Evolutionary conservation across 2,888 invertebrate genomes (phyloP), one percentile per base, ranked within the genome.

Genomic region (Arctia plantaginis): DNA sequence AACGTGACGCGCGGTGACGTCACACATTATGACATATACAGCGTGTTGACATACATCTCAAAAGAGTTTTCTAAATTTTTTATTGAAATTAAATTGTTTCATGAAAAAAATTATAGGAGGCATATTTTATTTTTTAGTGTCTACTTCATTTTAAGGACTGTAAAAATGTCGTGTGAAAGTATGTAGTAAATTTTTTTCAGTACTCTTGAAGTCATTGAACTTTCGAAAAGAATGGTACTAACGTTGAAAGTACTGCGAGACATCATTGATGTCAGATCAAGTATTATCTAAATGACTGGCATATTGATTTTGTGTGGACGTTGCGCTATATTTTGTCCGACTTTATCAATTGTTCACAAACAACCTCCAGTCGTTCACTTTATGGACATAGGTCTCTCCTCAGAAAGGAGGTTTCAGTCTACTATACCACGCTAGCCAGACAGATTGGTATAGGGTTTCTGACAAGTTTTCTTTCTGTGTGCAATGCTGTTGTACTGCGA

Each of bases 1-100:
- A 92, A 86, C 81, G 89, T 93, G 94, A 94, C 93, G 94, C 86
- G 88, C 35, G 35, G 78, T 89, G 90, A 92, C 93, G 93, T 94
- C 93, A 93, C 81, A 39, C 44, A 66, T 47, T 65, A 73, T 76
- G 82, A 82, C 80, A 82, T 76, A 75, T 80, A 78, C 78, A 80
- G 81, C 62, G 73, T 79, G 83, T 77, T 80, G 81, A 84, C 70
- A 75, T 64, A 80, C 75, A 79, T 74, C 77, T 71, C 74, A 27
- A 6, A 30, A 55, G 30, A 20, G 59, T 72, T 72, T 66, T 39
- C 66, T 30, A 39, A 35, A 20, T 66, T 41, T 66, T 15, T 66
- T 66, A 33, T 33, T 64, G 27, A 69, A 41, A 69, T 69, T 30
- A 69, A 51, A 51, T 69, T 59, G 62, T 39, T 35, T 69, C 12